These are phyloP conservation scores for Zapornia atra DNA, from an alignment of 2,113 vertebrate species.

Conservation along the genomic window DNA sequence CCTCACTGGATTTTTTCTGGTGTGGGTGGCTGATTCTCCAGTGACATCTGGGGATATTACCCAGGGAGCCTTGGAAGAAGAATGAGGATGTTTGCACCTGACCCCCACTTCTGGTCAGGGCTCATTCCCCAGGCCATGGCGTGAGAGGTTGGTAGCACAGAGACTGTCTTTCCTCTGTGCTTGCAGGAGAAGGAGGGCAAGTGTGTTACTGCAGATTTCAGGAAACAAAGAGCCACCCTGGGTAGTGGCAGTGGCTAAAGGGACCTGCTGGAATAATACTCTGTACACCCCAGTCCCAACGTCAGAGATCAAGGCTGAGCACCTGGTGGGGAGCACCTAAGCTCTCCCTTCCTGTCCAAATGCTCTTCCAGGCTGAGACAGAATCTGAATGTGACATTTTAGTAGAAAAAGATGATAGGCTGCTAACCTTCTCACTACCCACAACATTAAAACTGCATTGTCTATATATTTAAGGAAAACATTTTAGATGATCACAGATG, in stretches of 20 bases:
- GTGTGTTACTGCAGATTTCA: not conserved
- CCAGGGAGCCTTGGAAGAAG: not conserved
- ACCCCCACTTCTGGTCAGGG: not conserved
- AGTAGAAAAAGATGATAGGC: not conserved
- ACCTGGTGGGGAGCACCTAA: not conserved
- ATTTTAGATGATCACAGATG: not conserved
- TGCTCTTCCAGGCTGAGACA: not conserved
- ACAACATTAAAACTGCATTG: not conserved
- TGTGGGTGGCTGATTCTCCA: not conserved
- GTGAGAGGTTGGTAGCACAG: not conserved
- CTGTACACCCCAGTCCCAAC: fast-evolving
- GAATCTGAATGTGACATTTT: not conserved
- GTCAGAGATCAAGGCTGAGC: not conserved
- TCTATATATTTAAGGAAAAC: not conserved
- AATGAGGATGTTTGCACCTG: not conserved
- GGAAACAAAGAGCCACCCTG: not conserved
- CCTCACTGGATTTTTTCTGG: not conserved
- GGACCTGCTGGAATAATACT: not conserved
- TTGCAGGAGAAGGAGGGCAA: not conserved
- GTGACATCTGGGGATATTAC: not conserved
- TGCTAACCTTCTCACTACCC: not conserved
- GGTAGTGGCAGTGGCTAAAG: not conserved
- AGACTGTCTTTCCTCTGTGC: not conserved
- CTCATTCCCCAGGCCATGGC: not conserved
- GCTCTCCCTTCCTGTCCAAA: not conserved